Conservation (phyloP, 37 sponge, comb jelly and placozoan species). For the Hormiphora californensis region DNA sequence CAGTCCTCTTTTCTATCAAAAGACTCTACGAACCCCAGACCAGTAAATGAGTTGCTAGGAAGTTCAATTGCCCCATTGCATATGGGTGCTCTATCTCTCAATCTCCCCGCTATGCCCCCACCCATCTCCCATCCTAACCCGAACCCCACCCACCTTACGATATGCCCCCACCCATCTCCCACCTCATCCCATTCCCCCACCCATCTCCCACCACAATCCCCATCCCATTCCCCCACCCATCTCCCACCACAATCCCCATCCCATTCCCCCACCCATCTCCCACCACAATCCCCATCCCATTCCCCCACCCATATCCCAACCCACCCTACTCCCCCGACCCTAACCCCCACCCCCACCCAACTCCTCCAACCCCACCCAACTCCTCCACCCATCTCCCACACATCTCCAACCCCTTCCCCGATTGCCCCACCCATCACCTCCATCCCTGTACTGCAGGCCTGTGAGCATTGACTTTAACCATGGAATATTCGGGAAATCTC, state of each 20-base stretch:
- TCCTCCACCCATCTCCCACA: background rate
- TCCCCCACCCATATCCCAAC: background rate
- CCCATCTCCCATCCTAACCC: background rate
- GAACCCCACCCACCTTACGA: background rate
- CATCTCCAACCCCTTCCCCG: background rate
- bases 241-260: background rate
- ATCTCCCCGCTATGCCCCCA: background rate
- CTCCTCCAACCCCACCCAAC: background rate
- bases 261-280: background rate
- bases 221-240: background rate
- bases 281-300: background rate
- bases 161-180: background rate
- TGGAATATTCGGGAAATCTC: slow-evolving; percentile 24
- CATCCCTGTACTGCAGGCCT: background rate
- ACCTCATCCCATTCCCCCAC: background rate
- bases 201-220: background rate
- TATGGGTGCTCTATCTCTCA: no score
- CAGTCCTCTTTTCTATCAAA: no score
- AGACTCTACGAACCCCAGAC: no score
- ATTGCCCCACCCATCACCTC: background rate
- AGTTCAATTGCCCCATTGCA: no score
- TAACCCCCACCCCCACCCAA: background rate
- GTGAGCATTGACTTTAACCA: background rate
- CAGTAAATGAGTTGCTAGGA: no score
- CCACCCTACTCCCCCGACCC: background rate